Base-by-base conservation (phyloP, 2,797 vertebrate species). In the Dendrocincla fuliginosa region DNA sequence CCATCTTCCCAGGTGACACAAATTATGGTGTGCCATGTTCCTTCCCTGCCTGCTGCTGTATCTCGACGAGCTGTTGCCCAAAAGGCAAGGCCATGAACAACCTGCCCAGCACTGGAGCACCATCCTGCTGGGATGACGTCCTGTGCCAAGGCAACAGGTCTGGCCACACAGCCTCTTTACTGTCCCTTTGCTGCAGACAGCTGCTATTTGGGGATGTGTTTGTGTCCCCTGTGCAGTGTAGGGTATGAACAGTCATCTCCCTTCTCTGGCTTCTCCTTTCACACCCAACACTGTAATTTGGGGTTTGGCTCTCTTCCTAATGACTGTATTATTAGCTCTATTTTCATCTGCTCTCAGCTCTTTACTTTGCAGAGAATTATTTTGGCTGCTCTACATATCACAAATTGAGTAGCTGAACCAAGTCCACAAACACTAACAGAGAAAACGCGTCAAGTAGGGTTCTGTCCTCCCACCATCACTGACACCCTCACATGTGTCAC, bases 271-370 rank as follows among this genome's bases (percentile, higher is more conserved):
- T 96, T 87, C 88, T 94, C 35, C 52, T 91, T 95, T 92, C 89
- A 76, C 69, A 71, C 27, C 80, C 46, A 11, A 69, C 76, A 82
- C 77, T 95, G 81, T 65, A 86, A 90, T 90, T 92, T 79, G 77
- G 91, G 64, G 88, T 78, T 90, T 97, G 96, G 95, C 96, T 93
- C 18, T 69, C 17, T 94, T 97, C 94, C 94, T 97, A 97, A 97
- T 96, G 83, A 88, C 92, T 89, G 30, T 74, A 91, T 96, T 93
- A 97, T 97, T 97, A 97, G 93, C 89, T 97, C 67, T 67, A 32
- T 95, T 97, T 97, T 97, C 95, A 89, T 97, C 93, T 89, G 49
- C 96, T 97, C 96, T 92, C 91, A 73, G 65, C 91, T 93, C 87
- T 95, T 97, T 92, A 75, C 88, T 96, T 96, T 75, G 8, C 76